phyloP scores from a whole-genome alignment of 2,888 invertebrate species.

The Heliconius ethilla region DNA sequence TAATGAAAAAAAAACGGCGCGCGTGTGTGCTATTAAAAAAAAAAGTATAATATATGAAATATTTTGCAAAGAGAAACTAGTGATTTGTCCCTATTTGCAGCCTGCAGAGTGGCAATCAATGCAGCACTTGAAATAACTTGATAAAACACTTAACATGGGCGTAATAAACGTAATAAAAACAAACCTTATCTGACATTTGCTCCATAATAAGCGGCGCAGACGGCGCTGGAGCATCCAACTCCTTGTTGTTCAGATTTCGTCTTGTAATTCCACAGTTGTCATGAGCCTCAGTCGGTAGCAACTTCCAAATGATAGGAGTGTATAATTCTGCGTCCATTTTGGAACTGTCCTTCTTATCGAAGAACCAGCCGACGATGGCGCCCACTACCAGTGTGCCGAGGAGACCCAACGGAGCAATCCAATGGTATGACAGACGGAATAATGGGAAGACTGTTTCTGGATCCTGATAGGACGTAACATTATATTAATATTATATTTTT shows the following conservation, averaged over 20 bases:
- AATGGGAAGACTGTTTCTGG: conserved; percentile 84
- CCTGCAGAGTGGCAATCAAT: not conserved
- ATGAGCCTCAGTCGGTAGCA: conserved; percentile 59
- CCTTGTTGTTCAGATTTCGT: conserved; percentile 45
- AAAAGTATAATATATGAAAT: too few species aligned
- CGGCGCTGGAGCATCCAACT: conserved; percentile 50
- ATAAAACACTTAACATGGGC: not conserved
- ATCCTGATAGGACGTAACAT: conserved; percentile 53
- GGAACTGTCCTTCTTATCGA: conserved; percentile 56
- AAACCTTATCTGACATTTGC: conserved; percentile 44
- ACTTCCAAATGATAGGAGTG: conserved; percentile 67
- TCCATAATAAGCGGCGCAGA: conserved; percentile 64
- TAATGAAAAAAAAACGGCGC: not conserved
- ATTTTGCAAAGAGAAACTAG: not conserved
- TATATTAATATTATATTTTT: not conserved
- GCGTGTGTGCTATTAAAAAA: not conserved
- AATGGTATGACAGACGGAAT: conserved; percentile 90
- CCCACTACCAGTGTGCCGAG: conserved; percentile 86
- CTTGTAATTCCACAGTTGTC: conserved; percentile 58
- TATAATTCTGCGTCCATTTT: conserved; percentile 70
- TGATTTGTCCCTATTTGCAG: not conserved
- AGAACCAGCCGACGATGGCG: conserved; percentile 78
- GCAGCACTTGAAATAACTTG: not conserved
- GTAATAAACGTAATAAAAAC: not conserved
- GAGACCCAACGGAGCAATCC: conserved; percentile 89